Evolutionary conservation across 2,888 invertebrate genomes (phyloP), one percentile per base, ranked within the genome.

Genomic region (Phlogophora meticulosa): DNA sequence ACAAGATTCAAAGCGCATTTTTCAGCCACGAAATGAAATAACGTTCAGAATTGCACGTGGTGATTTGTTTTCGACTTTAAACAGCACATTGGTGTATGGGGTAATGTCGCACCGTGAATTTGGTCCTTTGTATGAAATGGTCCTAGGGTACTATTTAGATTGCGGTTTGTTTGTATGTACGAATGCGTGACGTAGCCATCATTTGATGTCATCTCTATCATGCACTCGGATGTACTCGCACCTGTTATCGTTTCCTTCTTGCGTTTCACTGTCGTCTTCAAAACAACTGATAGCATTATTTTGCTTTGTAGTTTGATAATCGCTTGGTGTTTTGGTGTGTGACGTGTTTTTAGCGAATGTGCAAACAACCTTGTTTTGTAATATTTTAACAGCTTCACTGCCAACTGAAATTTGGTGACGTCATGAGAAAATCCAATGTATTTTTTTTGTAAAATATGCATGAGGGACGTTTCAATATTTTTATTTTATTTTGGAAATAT

Each of bases 211-310:
- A 57, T 57, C 40, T 45, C 49, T 53, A 36, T 58, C 40, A 36
- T 48, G n/a, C 36, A 62, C 49, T 58, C 34, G 24, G 36, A 17
- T 45, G 52, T 67, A 61, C 48, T 58, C 48, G 52, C 17, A 38
- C 40, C 36, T 61, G 36, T 58, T 73, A 73, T 68, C 62, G 45
- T 36, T 72, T 72, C 57, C 45, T 53, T 64, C 20, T 55, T 51
- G 40, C 53, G 40, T 58, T 24, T 69, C 49, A 40, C 34, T 51
- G 34, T 57, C 53, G 40, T 52, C 9, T 38, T 17, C 40, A 57
- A 58, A 68, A 61, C 24, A 53, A 17, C 28, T 55, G 45, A 72
- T 72, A 51, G 40, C 42, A 49, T 11, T 48, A 24, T 52, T 43
- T 43, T 57, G 45, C 10, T 17, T 56, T 60, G 28, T 0, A 55